A percentile compares a stretch with the other conserved stretches of the same genome.
Evolutionary conservation across 1,140 invertebrate genomes (phyloP).

Genomic region (Temnothorax nylanderi): DNA sequence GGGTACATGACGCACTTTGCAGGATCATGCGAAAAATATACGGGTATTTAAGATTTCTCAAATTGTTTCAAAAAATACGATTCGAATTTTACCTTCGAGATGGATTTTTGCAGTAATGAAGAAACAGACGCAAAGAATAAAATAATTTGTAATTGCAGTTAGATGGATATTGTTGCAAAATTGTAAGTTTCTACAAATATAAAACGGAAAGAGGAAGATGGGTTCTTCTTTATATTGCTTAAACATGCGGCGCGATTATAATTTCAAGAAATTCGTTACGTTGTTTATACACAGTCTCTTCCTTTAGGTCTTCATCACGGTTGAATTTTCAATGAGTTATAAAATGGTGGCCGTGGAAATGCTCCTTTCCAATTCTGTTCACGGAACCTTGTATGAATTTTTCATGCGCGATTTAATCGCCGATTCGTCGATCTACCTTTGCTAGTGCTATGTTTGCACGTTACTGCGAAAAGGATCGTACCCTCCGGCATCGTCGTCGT

Average conservation of each 20-base stretch:
- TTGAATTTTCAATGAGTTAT: conserved; percentile 34
- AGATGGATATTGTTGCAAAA: too few species aligned
- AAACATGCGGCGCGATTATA: neutral
- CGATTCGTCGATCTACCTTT: conserved; percentile 32
- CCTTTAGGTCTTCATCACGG: neutral
- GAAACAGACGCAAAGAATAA: neutral
- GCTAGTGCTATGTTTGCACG: conserved; percentile 21
- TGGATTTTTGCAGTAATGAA: neutral
- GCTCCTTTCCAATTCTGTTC: conserved; percentile 19
- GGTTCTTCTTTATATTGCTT: neutral
- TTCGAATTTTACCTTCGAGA: neutral
- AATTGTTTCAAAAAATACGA: neutral
- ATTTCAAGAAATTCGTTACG: neutral
- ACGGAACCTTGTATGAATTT: conserved; percentile 39
- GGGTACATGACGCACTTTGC: neutral
- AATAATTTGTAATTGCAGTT: neutral
- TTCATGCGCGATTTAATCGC: conserved; percentile 56
- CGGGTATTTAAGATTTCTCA: neutral
- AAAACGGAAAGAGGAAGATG: neutral
- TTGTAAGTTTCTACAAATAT: neutral
- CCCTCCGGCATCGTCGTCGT: neutral
- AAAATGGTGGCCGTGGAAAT: conserved; percentile 20
- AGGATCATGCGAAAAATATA: neutral
- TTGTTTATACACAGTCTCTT: neutral
- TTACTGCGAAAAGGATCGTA: conserved; percentile 15